phyloP scores from a whole-genome alignment of 1,140 invertebrate species.

The Eurosta solidaginis region DNA sequence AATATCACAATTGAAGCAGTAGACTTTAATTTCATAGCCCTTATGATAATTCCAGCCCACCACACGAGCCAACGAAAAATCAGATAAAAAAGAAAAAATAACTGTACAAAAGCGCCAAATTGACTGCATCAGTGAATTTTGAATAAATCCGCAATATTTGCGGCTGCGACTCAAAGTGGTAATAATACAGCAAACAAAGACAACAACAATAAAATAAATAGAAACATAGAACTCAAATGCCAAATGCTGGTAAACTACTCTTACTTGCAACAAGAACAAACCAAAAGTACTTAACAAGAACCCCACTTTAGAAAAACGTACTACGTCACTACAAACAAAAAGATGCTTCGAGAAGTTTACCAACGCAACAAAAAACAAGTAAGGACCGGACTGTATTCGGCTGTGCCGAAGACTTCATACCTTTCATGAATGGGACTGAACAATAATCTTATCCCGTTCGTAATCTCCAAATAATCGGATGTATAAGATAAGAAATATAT shows the following conservation, averaged over 20 bases:
- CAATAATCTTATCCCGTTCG: too few relatives aligned
- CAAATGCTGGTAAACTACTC: too few relatives aligned
- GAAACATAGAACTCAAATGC: not conserved
- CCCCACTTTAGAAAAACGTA: not conserved
- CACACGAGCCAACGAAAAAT: not conserved
- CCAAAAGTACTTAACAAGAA: not conserved
- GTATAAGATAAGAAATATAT: too few relatives aligned
- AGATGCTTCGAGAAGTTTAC: not conserved
- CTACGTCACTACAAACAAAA: not conserved
- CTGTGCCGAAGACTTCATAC: too few relatives aligned
- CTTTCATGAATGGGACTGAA: too few relatives aligned
- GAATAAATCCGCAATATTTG: slow-evolving; percentile 28
- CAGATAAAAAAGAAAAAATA: not conserved
- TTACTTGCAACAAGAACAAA: not conserved
- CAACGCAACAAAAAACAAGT: not conserved
- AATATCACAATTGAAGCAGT: too few relatives aligned
- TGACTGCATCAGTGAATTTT: slow-evolving; percentile 28
- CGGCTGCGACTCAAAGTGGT: not conserved
- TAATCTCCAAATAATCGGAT: too few relatives aligned
- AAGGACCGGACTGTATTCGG: too few relatives aligned
- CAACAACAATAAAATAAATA: not conserved
- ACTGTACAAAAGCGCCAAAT: not conserved
- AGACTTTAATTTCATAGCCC: too few relatives aligned
- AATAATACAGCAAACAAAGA: not conserved
- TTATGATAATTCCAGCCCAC: too few relatives aligned